Evolutionary conservation across 1,140 invertebrate species (phyloP).

Genomic region (Homarus americanus): DNA sequence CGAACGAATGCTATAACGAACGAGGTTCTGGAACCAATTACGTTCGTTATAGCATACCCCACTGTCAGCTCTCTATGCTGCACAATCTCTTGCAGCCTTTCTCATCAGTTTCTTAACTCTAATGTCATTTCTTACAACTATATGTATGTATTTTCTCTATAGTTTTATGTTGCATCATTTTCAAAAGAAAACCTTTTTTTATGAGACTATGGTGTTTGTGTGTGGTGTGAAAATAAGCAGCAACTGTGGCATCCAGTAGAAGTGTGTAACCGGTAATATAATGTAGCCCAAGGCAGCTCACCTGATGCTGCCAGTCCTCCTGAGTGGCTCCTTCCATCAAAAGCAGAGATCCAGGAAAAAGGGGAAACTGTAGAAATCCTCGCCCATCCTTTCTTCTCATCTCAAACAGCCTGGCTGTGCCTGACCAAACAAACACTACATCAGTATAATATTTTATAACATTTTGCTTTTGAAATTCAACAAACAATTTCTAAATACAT

Average conservation of each 20-base stretch:
- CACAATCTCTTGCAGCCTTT: no score
- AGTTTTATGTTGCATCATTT: not conserved
- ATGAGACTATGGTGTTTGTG: not conserved
- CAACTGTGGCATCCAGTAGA: not conserved
- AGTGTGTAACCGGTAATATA: not conserved
- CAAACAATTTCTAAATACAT: no score
- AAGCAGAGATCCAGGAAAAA: constrained; percentile 78
- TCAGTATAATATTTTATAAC: no score
- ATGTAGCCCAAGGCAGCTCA: not conserved
- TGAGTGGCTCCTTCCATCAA: constrained; percentile 80
- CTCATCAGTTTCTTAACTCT: no score
- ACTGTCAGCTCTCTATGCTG: no score
- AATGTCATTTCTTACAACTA: not conserved
- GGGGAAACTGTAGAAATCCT: constrained; percentile 75
- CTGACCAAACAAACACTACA: constrained; percentile 51
- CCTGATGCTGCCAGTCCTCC: constrained; percentile 78
- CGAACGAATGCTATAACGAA: no score
- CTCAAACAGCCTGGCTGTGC: constrained; percentile 78
- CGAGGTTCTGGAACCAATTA: no score
- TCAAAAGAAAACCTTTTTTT: not conserved
- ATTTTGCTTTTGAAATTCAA: no score
- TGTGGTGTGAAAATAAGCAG: not conserved
- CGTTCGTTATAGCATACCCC: no score
- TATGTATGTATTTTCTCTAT: not conserved
- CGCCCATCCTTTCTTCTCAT: constrained; percentile 76